Conservation (phyloP, 2,888 invertebrate genomes). For the Harpagoxenus sublaevis region DNA sequence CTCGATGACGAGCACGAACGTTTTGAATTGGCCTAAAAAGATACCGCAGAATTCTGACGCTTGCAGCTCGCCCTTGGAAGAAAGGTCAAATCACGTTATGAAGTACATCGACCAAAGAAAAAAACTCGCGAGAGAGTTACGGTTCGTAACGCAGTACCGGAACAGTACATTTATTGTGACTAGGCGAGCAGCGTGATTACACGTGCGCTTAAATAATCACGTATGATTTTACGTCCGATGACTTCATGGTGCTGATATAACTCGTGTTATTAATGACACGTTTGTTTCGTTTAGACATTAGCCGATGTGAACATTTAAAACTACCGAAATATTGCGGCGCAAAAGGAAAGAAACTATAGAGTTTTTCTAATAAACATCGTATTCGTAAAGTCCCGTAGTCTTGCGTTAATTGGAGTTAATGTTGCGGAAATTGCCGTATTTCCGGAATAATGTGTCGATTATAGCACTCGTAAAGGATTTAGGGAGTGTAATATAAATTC, state of each 20-base stretch:
- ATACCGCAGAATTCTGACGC: neutral
- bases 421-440: neutral
- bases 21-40: neutral
- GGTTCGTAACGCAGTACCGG: slow-evolving; percentile 7
- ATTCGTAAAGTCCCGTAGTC: neutral
- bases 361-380: neutral
- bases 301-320: neutral
- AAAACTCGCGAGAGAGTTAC: slow-evolving; percentile 14
- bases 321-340: neutral
- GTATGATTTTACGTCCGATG: slow-evolving; percentile 63
- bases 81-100: slow-evolving; percentile 11
- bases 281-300: neutral
- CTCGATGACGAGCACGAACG: neutral
- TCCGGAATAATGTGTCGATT: neutral
- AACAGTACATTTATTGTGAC: slow-evolving; percentile 29
- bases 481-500: slow-evolving; percentile 29
- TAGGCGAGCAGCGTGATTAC: neutral
- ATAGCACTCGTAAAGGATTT: neutral
- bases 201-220: slow-evolving; percentile 56
- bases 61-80: slow-evolving; percentile 7
- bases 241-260: slow-evolving; percentile 61
- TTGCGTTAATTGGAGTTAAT: slow-evolving; percentile 5
- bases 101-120: neutral
- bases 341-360: neutral
- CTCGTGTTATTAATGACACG: neutral